Evolutionary conservation across 2,888 invertebrate species (phyloP).

Genomic region (Cremastinae sp.): DNA sequence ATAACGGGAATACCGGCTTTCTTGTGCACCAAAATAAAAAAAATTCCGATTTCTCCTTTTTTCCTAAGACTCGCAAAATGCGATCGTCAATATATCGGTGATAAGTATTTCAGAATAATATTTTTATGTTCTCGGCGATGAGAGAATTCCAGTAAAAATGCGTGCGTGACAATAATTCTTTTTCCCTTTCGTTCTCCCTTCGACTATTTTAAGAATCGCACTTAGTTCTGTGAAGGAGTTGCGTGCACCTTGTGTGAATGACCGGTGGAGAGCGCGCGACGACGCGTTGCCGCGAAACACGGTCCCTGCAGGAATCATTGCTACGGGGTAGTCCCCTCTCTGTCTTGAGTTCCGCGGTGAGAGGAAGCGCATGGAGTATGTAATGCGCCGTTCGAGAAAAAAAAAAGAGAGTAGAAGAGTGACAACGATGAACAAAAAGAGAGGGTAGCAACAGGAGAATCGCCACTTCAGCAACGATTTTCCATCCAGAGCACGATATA

Average conservation of each 20-base stretch:
- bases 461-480: not conserved
- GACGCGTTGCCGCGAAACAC: conserved; percentile 41
- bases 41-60: not conserved
- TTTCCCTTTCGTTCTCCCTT: conserved; percentile 17
- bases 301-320: conserved; percentile 15
- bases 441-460: conserved; percentile 4
- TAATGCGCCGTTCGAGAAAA: conserved; percentile 37
- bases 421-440: conserved; percentile 15
- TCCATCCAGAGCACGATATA: no score
- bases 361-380: conserved; percentile 44
- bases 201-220: conserved; percentile 58
- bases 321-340: conserved; percentile 14
- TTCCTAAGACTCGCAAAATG: not conserved
- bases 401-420: conserved; percentile 23
- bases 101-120: no score
- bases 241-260: conserved; percentile 74
- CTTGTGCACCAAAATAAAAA: not conserved
- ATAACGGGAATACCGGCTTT: conserved; percentile 35
- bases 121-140: not conserved
- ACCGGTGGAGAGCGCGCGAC: conserved; percentile 65
- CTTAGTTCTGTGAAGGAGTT: conserved; percentile 57
- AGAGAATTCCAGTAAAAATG: conserved; percentile 8
- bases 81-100: not conserved
- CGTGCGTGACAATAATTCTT: conserved; percentile 44
- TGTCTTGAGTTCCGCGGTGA: conserved; percentile 30